Percentiles rank a stretch among this genome's conserved stretches.
Conservation (phyloP, 2,888 invertebrate genomes). For the Philaethria dido region DNA sequence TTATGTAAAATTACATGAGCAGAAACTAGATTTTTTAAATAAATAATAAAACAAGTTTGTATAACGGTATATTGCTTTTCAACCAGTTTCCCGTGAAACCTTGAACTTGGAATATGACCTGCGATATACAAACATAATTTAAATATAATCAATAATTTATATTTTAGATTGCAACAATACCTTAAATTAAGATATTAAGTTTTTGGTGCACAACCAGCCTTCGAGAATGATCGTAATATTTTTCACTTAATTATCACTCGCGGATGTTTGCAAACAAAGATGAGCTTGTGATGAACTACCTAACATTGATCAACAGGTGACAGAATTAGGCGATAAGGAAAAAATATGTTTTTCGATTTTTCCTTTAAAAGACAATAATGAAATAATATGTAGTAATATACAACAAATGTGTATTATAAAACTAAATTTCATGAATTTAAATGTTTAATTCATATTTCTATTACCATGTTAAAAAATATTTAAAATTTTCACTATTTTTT, state of each 20-base stretch:
- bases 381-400: not conserved
- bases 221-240: not conserved
- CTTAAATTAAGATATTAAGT: not conserved
- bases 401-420: not conserved
- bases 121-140: conserved; percentile 37
- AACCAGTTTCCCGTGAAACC: conserved; percentile 51
- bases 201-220: not conserved
- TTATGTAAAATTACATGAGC: not conserved
- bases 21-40: not conserved
- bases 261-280: conserved; percentile 46
- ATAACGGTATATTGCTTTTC: conserved; percentile 47
- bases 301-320: not conserved
- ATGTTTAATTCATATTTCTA: not conserved
- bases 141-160: not conserved
- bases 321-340: not conserved
- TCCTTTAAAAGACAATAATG: not conserved
- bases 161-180: not conserved
- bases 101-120: conserved; percentile 60
- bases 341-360: not conserved
- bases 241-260: conserved; percentile 17
- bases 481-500: not conserved
- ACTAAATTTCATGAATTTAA: not conserved
- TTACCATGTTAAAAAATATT: conserved; percentile 1
- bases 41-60: conserved; percentile 19
- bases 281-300: conserved; percentile 23